Evolutionary conservation across 1,140 invertebrate species (phyloP).

Genomic region (Patella vulgata): DNA sequence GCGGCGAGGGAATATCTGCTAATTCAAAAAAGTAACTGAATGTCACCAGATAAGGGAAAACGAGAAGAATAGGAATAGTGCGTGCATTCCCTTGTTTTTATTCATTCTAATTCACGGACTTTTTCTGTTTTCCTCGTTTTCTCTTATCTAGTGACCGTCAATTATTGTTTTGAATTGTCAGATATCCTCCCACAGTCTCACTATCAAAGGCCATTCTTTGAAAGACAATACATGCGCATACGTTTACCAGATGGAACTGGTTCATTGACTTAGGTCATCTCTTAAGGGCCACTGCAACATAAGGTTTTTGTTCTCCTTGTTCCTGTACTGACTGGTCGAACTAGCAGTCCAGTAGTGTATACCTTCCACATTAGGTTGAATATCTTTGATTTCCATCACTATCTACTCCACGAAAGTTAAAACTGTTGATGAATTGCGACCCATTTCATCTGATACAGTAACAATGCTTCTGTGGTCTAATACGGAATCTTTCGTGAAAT

Average conservation of each 20-base stretch:
- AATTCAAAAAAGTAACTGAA: no score
- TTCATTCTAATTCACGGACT: no score
- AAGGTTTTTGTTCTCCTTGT: constrained; percentile 17
- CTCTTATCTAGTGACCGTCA: no score
- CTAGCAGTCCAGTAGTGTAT: constrained; percentile 35
- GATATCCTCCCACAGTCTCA: no score
- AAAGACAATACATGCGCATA: constrained; percentile 26
- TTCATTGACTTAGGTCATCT: constrained; percentile 28
- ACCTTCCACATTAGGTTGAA: constrained; percentile 1
- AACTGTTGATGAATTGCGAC: constrained; percentile 10
- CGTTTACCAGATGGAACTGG: constrained; percentile 26
- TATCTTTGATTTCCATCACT: constrained; percentile 8
- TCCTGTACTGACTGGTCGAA: constrained; percentile 30
- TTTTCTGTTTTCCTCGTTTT: no score
- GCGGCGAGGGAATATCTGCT: no score
- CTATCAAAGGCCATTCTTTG: constrained; percentile 11
- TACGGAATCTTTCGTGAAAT: constrained; percentile 3
- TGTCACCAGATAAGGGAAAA: no score
- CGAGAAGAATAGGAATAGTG: no score
- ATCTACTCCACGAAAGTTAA: constrained; percentile 17
- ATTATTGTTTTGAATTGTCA: no score
- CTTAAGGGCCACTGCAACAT: not conserved
- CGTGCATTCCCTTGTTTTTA: no score
- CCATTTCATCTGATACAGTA: constrained; percentile 12
- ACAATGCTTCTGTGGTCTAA: constrained; percentile 27